Conservation (phyloP, 2,113 vertebrate species). For the Rhinoptilus africanus region DNA sequence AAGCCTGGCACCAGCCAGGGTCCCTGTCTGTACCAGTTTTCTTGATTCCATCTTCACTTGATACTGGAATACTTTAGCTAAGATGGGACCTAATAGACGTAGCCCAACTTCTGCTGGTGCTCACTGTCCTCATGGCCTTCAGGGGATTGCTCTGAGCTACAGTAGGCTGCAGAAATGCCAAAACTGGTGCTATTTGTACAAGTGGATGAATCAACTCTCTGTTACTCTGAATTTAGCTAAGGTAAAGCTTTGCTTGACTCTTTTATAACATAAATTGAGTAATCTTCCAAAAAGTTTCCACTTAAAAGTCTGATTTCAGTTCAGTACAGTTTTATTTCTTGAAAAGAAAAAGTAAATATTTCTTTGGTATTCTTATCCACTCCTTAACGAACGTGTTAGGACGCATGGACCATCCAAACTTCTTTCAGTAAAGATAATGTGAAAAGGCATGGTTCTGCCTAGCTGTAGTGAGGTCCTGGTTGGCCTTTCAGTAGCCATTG, state of each 20-base stretch:
- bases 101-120: neutral
- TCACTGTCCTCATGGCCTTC: neutral
- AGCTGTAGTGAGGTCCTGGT: neutral
- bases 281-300: neutral
- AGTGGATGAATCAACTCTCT: neutral
- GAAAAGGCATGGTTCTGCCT: neutral
- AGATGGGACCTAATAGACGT: neutral
- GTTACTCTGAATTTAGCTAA: neutral
- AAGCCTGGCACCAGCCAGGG: neutral
- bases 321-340: neutral
- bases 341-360: neutral
- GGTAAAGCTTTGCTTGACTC: neutral
- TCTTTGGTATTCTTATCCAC: neutral
- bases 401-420: accelerated
- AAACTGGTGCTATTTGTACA: neutral
- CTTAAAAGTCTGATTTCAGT: neutral
- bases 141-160: neutral
- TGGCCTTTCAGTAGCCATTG: neutral
- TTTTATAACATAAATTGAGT: neutral
- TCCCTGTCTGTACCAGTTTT: neutral
- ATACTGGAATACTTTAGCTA: neutral
- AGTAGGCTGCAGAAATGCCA: neutral
- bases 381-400: neutral
- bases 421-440: neutral
- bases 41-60: neutral